These are phyloP conservation scores for Melanotaenia maccullochi DNA, from an alignment of 2,797 vertebrate genomes.

Conservation along the genomic window DNA sequence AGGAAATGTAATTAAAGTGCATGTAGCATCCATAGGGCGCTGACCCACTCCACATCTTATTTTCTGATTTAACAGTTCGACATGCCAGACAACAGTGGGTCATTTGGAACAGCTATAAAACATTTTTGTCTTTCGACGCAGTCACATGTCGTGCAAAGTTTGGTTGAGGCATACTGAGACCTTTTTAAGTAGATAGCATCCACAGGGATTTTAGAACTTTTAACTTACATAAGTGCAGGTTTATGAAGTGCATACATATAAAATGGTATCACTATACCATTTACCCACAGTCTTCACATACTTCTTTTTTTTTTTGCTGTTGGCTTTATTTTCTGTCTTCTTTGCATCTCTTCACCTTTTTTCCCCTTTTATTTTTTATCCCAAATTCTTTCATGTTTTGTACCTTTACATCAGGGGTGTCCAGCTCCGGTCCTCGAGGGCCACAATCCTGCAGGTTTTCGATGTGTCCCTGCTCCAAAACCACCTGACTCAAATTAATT, in stretches of 20 bases:
- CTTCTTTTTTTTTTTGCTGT: slow-evolving; percentile 13
- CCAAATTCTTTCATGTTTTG: not conserved
- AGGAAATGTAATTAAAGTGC: not conserved
- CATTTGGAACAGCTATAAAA: not conserved
- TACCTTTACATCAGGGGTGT: not conserved
- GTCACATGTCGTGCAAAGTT: not conserved
- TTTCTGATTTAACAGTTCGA: not conserved
- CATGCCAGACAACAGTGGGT: not conserved
- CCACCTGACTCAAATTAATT: too few species aligned
- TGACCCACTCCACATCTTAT: not conserved
- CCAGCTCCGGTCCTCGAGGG: too few species aligned
- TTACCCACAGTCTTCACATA: slow-evolving; percentile 26
- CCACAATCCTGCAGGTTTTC: too few species aligned
- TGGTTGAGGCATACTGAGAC: slow-evolving; percentile 53
- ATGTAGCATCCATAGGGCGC: not conserved
- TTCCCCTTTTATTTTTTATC: not conserved
- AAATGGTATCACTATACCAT: slow-evolving; percentile 29
- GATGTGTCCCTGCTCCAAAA: too few species aligned
- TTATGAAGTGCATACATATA: slow-evolving; percentile 62
- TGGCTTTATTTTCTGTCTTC: slow-evolving; percentile 43
- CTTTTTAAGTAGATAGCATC: slow-evolving; percentile 23
- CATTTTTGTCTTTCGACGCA: not conserved
- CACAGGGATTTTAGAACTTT: slow-evolving; percentile 12
- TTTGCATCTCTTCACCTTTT: slow-evolving; percentile 1
- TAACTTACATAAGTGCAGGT: slow-evolving; percentile 45